Percentiles rank a stretch among this genome's conserved stretches.
phyloP scores from a whole-genome alignment of 2,113 vertebrate genomes.

The Peromyscus californicus region DNA sequence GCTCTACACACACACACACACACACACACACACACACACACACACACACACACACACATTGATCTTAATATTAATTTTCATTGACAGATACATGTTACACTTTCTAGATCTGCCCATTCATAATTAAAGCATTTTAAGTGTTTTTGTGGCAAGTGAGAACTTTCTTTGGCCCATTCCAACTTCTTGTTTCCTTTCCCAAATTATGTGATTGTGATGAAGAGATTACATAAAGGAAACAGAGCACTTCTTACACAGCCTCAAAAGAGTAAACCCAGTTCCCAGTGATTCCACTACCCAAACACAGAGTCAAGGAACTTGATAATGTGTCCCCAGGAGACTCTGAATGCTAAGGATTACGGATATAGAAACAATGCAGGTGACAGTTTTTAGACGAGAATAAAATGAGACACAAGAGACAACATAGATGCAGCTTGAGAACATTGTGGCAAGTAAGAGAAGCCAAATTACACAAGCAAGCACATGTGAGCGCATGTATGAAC shows the following conservation, averaged over 20 bases:
- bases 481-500: neutral
- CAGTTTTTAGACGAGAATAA: neutral
- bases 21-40: neutral
- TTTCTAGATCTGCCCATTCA: neutral
- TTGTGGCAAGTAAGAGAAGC: neutral
- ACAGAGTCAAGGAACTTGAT: neutral
- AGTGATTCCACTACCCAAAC: neutral
- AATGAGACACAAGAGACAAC: neutral
- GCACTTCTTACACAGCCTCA: neutral
- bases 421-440: neutral
- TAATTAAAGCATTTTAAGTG: neutral
- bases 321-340: neutral
- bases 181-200: neutral
- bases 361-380: neutral
- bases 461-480: neutral
- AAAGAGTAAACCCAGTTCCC: neutral
- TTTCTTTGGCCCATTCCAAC: neutral
- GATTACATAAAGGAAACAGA: neutral
- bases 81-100: neutral
- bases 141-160: neutral
- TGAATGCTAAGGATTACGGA: neutral
- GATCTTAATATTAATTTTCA: neutral
- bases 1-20: neutral
- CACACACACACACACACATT: neutral
- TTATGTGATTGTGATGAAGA: neutral